Evolutionary conservation across 2,113 vertebrate genomes (phyloP).

Genomic region (Craseonycteris thonglongyai): DNA sequence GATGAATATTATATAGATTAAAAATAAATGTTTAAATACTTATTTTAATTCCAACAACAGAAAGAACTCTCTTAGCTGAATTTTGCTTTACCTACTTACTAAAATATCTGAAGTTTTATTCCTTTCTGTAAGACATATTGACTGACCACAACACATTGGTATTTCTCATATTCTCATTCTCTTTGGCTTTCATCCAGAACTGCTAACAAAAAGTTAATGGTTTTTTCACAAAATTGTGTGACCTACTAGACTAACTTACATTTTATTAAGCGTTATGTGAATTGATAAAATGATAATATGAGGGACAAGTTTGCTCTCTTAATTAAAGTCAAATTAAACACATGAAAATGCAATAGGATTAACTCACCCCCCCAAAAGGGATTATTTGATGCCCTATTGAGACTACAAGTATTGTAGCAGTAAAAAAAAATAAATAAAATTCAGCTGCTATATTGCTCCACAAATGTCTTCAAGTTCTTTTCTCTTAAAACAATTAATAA

Average conservation of each 20-base stretch:
- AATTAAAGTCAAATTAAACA: background rate
- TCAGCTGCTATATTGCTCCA: background rate
- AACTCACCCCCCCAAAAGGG: background rate
- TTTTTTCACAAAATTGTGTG: background rate
- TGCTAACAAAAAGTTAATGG: background rate
- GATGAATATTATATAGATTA: background rate
- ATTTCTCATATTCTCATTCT: background rate
- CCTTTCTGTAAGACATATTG: background rate
- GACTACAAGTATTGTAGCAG: background rate
- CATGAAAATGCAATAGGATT: background rate
- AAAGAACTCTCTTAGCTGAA: background rate
- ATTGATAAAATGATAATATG: background rate
- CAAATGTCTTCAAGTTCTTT: background rate
- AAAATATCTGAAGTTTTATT: background rate
- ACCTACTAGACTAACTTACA: background rate
- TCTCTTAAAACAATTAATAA: background rate
- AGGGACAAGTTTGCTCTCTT: background rate
- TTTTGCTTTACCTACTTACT: background rate
- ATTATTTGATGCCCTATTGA: background rate
- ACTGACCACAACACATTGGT: background rate
- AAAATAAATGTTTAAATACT: background rate
- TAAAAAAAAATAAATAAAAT: background rate
- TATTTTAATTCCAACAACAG: background rate
- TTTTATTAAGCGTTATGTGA: background rate
- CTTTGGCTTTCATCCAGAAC: background rate